These are phyloP conservation scores for Sceloporus tristichus DNA, from an alignment of 2,113 vertebrate genomes.

Conservation along the genomic window DNA sequence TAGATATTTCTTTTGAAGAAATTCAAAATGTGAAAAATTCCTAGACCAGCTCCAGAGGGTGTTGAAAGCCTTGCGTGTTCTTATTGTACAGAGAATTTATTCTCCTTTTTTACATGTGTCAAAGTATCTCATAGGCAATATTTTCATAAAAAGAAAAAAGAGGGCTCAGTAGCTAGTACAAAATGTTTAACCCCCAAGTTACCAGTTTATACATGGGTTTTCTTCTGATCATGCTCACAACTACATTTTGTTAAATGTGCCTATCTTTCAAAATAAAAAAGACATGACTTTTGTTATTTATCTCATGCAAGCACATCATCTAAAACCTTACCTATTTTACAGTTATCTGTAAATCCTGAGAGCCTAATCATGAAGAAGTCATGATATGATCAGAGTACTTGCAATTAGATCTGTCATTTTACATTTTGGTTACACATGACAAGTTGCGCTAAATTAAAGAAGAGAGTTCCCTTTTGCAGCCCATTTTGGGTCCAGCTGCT, in stretches of 20 bases:
- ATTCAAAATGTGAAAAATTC: slow-evolving; percentile 3
- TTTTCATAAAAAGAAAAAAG: slow-evolving; percentile 13
- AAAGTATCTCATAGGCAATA: slow-evolving; percentile 15
- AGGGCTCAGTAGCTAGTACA: not conserved
- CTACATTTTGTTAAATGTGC: not conserved
- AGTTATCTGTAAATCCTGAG: slow-evolving; percentile 14
- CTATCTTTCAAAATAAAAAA: not conserved
- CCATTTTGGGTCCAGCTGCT: not conserved
- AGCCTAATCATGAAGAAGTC: slow-evolving; percentile 8
- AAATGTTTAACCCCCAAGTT: slow-evolving; percentile 24
- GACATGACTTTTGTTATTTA: not conserved
- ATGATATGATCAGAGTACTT: not conserved
- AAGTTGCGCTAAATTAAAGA: slow-evolving; percentile 9
- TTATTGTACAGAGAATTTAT: slow-evolving; percentile 10
- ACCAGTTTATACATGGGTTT: not conserved
- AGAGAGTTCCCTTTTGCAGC: not conserved
- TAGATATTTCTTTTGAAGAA: slow-evolving; percentile 29
- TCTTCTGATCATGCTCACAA: not conserved
- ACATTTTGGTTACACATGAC: slow-evolving; percentile 1
- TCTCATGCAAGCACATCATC: not conserved
- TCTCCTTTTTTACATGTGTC: slow-evolving; percentile 12
- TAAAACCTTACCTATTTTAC: not conserved
- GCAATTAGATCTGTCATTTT: slow-evolving; percentile 20
- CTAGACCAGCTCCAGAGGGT: not conserved
- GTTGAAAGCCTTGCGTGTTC: not conserved